Evolutionary conservation across 2,888 invertebrate genomes (phyloP), one percentile per base, ranked within the genome.

Genomic region (Myathropa florea): DNA sequence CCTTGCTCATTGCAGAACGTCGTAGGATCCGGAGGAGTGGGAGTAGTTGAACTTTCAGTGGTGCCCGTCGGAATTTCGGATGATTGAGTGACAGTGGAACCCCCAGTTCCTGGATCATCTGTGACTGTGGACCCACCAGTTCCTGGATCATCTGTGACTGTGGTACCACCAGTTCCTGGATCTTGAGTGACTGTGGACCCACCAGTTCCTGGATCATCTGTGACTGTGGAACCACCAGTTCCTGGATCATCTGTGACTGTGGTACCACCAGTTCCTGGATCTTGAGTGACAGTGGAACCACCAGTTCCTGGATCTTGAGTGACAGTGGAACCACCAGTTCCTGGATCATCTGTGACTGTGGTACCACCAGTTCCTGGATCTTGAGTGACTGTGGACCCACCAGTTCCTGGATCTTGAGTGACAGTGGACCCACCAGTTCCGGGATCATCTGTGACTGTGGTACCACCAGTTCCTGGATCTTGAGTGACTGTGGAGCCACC

Each of bases 1-100:
- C 7, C 60, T 83, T 6, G 36, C 4, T 88, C 83, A 9, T 57
- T 59, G 46, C 89, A 89, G 59, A 88, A 61, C 2, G 70, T 57
- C 18, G 53, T 55, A 0, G 84, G 78, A 71, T 88, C 83, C 10
- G 73, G 77, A 14, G 88, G 84, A 3, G n/a, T n/a, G n/a, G n/a
- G n/a, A n/a, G n/a, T n/a, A n/a, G n/a, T n/a, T n/a, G 21, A 59
- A 24, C 60, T 59, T 21, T 39, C 46, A 53, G n/a, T 18, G n/a
- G n/a, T n/a, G n/a, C n/a, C n/a, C n/a, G n/a, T n/a, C n/a, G n/a
- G n/a, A n/a, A n/a, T n/a, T n/a, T n/a, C n/a, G n/a, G n/a, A n/a
- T n/a, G n/a, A n/a, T n/a, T n/a, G n/a, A n/a, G n/a, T n/a, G n/a
- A n/a, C n/a, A n/a, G n/a, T n/a, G n/a, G n/a, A n/a, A n/a, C n/a